phyloP scores from a whole-genome alignment of 2,888 invertebrate genomes.

The Caenorhabditis sp. region DNA sequence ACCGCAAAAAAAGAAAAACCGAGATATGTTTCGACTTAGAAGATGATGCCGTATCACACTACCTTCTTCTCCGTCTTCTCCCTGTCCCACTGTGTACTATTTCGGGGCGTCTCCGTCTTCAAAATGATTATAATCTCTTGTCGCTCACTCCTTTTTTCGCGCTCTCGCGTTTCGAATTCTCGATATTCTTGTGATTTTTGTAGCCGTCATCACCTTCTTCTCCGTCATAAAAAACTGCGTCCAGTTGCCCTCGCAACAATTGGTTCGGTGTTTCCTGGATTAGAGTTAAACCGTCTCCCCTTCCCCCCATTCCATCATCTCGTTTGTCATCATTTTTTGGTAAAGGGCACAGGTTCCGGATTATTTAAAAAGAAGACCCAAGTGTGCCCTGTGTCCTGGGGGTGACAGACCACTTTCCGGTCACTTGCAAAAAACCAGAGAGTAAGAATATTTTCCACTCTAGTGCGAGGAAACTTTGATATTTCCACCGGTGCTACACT shows the following conservation, averaged over 20 bases:
- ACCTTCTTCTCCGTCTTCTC: background rate
- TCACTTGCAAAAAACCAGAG: no score
- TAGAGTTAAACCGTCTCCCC: background rate
- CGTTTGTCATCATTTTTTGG: slow-evolving; percentile 17
- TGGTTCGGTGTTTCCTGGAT: slow-evolving; percentile 9
- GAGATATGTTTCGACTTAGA: background rate
- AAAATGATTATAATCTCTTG: slow-evolving; percentile 51
- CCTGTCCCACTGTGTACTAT: slow-evolving; percentile 35
- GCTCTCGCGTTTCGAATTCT: slow-evolving; percentile 21
- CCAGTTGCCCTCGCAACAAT: background rate
- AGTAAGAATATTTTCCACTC: no score
- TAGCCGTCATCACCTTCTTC: background rate
- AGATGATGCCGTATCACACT: background rate
- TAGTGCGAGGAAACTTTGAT: no score
- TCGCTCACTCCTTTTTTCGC: background rate
- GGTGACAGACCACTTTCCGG: background rate
- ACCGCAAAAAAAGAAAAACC: background rate
- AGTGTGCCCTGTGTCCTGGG: slow-evolving; percentile 1
- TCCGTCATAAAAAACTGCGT: background rate
- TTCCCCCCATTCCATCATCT: background rate
- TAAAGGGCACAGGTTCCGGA: background rate
- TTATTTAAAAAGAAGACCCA: slow-evolving; percentile 4
- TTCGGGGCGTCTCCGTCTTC: slow-evolving; percentile 41
- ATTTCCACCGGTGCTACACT: no score
- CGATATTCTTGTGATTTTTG: slow-evolving; percentile 42